A percentile compares a stretch with the other conserved stretches of the same genome.
Conservation (phyloP, 2,113 vertebrate genomes). For the Crypturellus undulatus region DNA sequence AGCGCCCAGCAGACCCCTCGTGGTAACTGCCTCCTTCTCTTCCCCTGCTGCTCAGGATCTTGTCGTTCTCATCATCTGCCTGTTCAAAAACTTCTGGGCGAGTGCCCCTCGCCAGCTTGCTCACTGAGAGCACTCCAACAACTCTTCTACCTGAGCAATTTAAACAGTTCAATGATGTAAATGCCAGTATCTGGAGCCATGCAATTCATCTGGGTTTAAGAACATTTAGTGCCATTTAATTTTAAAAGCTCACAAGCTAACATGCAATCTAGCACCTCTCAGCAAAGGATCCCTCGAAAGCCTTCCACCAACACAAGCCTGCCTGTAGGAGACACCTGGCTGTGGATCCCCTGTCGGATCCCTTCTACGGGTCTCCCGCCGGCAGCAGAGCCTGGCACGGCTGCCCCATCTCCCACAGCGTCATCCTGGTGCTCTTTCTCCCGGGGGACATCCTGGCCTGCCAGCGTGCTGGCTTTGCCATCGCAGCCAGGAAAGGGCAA, state of each 20-base stretch:
- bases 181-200: background rate
- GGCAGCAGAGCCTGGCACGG: rapidly evolving
- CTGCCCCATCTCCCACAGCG: background rate
- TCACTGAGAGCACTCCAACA: background rate
- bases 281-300: background rate
- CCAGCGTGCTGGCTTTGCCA: background rate
- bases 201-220: background rate
- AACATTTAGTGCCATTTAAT: background rate
- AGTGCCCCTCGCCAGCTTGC: too few relatives aligned
- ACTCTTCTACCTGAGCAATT: background rate
- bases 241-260: background rate
- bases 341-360: background rate
- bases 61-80: background rate
- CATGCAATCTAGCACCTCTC: background rate
- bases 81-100: background rate
- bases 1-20: rapidly evolving
- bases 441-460: background rate
- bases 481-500: background rate
- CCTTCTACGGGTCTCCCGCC: background rate
- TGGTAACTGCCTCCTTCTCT: background rate
- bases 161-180: background rate
- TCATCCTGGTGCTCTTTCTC: background rate
- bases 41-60: background rate
- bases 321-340: background rate
- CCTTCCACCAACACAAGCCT: background rate